These are phyloP conservation scores for Polymixis lichenea DNA, from an alignment of 2,888 invertebrate species.

Conservation along the genomic window DNA sequence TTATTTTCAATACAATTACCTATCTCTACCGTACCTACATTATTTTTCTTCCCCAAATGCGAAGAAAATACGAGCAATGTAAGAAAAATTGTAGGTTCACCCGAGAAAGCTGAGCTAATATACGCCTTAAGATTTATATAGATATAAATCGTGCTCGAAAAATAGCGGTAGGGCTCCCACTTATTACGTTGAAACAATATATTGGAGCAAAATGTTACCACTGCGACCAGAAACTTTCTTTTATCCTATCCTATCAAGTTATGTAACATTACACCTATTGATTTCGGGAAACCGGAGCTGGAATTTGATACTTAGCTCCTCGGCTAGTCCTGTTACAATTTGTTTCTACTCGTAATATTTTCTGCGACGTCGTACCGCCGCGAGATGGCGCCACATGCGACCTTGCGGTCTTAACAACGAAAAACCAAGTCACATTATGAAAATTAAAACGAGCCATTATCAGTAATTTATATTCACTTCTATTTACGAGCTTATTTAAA, in stretches of 20 bases:
- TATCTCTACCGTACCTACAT: slow-evolving; percentile 10
- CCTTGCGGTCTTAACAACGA: slow-evolving; percentile 67
- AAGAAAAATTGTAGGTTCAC: slow-evolving; percentile 23
- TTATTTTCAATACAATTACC: slow-evolving; percentile 43
- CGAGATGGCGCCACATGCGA: slow-evolving; percentile 71
- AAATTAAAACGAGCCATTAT: slow-evolving; percentile 67
- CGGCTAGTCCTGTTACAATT: slow-evolving; percentile 38
- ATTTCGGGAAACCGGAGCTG: slow-evolving; percentile 25
- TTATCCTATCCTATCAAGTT: slow-evolving; percentile 45
- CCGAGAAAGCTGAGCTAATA: slow-evolving; percentile 37
- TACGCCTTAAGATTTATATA: slow-evolving; percentile 49
- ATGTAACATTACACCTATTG: slow-evolving; percentile 55
- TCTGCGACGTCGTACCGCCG: slow-evolving; percentile 71
- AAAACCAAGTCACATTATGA: slow-evolving; percentile 68
- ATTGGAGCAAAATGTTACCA: slow-evolving; percentile 50
- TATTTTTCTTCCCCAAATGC: slow-evolving; percentile 29
- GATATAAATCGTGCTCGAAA: slow-evolving; percentile 49
- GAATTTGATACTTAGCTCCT: slow-evolving; percentile 39
- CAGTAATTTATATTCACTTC: slow-evolving; percentile 58
- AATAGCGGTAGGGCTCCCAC: slow-evolving; percentile 32
- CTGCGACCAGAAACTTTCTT: slow-evolving; percentile 40
- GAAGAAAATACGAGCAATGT: slow-evolving; percentile 28
- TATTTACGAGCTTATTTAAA: slow-evolving; percentile 52
- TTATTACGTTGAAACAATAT: slow-evolving; percentile 59
- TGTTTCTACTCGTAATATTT: slow-evolving; percentile 48